Evolutionary conservation across 2,888 invertebrate genomes (phyloP), one percentile per base, ranked within the genome.

Genomic region (Cantharis nigra): DNA sequence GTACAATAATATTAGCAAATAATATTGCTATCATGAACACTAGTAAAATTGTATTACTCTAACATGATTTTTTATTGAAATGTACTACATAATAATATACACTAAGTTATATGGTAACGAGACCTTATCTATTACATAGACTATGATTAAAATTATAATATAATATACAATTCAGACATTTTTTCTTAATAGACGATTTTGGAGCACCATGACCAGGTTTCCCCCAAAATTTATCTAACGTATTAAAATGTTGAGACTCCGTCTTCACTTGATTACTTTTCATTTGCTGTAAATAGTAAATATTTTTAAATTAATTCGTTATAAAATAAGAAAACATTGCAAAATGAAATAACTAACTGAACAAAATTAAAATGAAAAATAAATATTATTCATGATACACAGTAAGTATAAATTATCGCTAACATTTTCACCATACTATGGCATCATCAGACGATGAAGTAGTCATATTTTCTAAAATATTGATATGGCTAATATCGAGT

Each of bases 211-310:
- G 93, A 0, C 96, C 96, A 0, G 95, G 95, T 69, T 94, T 91
- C 26, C 96, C 95, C 96, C 96, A 96, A 82, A 94, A 90, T 10
- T 92, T 91, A 70, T 92, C 92, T 93, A 95, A 95, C 2, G 95
- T 94, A 81, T 91, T 91, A 86, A 95, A 94, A 86, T 96, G 96
- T 80, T 90, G 90, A 71, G 91, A 90, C 76, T 92, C 92, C 82
- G 91, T 91, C 85, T 93, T 93, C 33, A 91, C 90, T 63, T 95
- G 95, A 79, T 90, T 88, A 10, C 88, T 89, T 63, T 91, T 91
- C 75, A 90, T 90, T 85, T 91, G 91, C 94, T 94, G 85, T 23
- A 87, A 86, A 70, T 33, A 28, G 49, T n/a, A n/a, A 49, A 2
- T n/a, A 2, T 2, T 49, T 49, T 49, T n/a, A 7, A n/a, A 49